Evolutionary conservation across 2,113 vertebrate species (phyloP).

Genomic region (Craseonycteris thonglongyai): DNA sequence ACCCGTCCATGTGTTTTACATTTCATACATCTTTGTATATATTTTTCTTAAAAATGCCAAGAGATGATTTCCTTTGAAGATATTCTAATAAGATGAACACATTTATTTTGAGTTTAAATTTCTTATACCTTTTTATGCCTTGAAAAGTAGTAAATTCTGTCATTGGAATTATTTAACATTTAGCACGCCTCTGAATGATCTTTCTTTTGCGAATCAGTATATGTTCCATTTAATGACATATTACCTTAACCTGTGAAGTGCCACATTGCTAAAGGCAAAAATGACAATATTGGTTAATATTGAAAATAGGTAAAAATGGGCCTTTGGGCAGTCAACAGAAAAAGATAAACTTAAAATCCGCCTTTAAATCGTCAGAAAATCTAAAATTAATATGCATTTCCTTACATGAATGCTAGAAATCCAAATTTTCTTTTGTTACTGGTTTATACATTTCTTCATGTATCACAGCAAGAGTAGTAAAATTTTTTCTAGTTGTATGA

Average conservation of each 20-base stretch:
- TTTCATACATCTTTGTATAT: neutral
- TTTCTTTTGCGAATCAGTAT: neutral
- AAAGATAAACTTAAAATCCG: neutral
- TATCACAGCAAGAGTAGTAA: neutral
- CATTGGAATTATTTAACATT: neutral
- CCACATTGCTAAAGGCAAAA: neutral
- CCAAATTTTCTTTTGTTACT: neutral
- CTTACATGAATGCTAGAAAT: neutral
- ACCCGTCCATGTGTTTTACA: neutral
- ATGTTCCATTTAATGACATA: neutral
- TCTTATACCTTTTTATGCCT: neutral
- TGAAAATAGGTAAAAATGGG: neutral
- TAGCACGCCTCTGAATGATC: neutral
- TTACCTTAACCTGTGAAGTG: neutral
- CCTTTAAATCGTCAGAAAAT: neutral
- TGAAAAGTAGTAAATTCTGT: neutral
- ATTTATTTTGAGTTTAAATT: neutral
- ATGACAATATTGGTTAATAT: neutral
- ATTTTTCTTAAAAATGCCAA: neutral
- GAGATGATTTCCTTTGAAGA: neutral
- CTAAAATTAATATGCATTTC: neutral
- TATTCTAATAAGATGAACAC: neutral
- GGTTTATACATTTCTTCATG: neutral
- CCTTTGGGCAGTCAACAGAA: neutral
- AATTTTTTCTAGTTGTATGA: neutral